A percentile compares a stretch with the other conserved stretches of the same genome.
These are phyloP conservation scores for Drosophila simulans DNA, from an alignment of 1,140 invertebrate genomes.

Conservation along the genomic window DNA sequence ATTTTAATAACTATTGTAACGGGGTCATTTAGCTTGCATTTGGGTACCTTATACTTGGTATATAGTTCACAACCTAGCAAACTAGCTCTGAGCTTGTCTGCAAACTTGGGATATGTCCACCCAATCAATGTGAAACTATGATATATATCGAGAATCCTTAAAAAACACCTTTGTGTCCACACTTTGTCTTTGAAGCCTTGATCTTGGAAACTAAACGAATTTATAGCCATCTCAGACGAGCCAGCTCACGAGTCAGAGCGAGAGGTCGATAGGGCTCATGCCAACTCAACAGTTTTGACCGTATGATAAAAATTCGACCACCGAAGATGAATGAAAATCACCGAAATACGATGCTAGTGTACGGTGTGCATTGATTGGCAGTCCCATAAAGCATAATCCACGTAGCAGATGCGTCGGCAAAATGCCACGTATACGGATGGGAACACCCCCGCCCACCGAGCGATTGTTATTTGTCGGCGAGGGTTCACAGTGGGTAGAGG, in stretches of 20 bases:
- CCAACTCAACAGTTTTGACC: conserved; percentile 69
- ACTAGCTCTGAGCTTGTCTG: background rate
- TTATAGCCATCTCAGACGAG: background rate
- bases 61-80: background rate
- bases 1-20: background rate
- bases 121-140: background rate
- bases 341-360: background rate
- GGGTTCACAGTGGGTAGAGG: background rate
- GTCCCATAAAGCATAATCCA: background rate
- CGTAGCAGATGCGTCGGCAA: conserved; percentile 15
- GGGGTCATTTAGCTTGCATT: background rate
- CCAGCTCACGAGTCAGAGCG: conserved; percentile 34
- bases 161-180: background rate
- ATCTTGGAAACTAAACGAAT: background rate
- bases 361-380: background rate
- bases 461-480: conserved; percentile 2
- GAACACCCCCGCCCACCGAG: background rate
- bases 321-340: conserved; percentile 30
- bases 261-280: conserved; percentile 36
- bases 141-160: background rate
- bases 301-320: background rate
- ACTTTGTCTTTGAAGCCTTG: background rate
- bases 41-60: too few relatives aligned
- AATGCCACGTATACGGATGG: conserved; percentile 37
- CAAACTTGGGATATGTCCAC: background rate